phyloP scores from a whole-genome alignment of 2,113 vertebrate genomes.

The Tautogolabrus adspersus region DNA sequence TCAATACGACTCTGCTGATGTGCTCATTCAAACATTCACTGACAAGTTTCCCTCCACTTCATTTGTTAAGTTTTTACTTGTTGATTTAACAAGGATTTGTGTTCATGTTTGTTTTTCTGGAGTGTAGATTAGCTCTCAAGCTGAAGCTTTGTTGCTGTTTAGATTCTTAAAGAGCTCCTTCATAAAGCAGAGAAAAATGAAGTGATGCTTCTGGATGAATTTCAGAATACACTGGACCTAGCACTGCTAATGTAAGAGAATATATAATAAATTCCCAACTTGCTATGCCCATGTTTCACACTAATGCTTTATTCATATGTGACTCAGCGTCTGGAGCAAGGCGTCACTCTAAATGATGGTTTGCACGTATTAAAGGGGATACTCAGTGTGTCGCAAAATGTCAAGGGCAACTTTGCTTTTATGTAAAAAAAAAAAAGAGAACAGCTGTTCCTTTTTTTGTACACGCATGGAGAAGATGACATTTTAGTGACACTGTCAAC shows the following conservation, averaged over 20 bases:
- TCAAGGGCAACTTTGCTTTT: constrained; percentile 68
- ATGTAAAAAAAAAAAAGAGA: constrained; percentile 41
- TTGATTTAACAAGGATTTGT: too few relatives aligned
- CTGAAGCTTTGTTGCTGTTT: not conserved
- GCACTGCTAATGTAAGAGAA: too few relatives aligned
- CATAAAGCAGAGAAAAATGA: not conserved
- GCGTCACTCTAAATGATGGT: constrained; percentile 52
- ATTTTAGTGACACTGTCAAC: constrained; percentile 45
- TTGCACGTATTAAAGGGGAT: constrained; percentile 51
- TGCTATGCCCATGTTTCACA: too few relatives aligned
- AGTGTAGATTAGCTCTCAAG: too few relatives aligned
- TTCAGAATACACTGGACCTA: too few relatives aligned
- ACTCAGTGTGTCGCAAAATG: constrained; percentile 60
- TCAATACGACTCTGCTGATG: not conserved
- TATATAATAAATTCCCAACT: too few relatives aligned
- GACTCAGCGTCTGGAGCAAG: constrained; percentile 27
- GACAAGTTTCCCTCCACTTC: not conserved
- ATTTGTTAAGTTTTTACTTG: too few relatives aligned
- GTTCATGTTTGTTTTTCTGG: too few relatives aligned
- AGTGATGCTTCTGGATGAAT: not conserved
- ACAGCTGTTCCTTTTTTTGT: not conserved
- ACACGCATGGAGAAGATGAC: constrained; percentile 35
- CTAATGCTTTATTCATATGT: constrained; percentile 33
- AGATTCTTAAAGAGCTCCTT: not conserved
- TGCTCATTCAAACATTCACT: not conserved